Evolutionary conservation across 1,140 invertebrate species (phyloP).

Genomic region (Drosophila saltans): DNA sequence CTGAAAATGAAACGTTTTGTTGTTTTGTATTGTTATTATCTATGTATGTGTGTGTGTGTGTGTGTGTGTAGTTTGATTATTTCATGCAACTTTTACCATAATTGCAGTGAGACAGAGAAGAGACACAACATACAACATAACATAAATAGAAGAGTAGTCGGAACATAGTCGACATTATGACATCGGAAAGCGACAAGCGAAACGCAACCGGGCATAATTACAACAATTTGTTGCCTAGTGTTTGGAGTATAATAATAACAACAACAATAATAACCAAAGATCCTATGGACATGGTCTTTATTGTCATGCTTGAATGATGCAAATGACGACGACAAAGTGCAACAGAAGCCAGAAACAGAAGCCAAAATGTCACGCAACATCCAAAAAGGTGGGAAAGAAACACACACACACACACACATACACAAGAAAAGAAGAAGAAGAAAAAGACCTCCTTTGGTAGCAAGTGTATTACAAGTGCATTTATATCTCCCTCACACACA

Average conservation of each 20-base stretch:
- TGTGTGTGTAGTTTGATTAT: slow-evolving; percentile 28
- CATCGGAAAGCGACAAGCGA: slow-evolving; percentile 79
- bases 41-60: slow-evolving; percentile 33
- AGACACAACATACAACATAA: slow-evolving; percentile 19
- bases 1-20: slow-evolving; percentile 75
- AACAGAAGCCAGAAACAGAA: slow-evolving; percentile 14
- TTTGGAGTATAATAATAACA: slow-evolving; percentile 69
- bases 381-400: slow-evolving; percentile 63
- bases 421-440: neutral
- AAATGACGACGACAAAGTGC: slow-evolving; percentile 19
- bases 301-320: slow-evolving; percentile 80
- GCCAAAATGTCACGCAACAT: slow-evolving; percentile 62
- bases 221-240: slow-evolving; percentile 80
- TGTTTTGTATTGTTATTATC: slow-evolving; percentile 34
- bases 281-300: slow-evolving; percentile 57
- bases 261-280: slow-evolving; percentile 31
- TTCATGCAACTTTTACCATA: slow-evolving; percentile 81
- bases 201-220: slow-evolving; percentile 79
- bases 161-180: slow-evolving; percentile 60
- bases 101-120: slow-evolving; percentile 54
- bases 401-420: slow-evolving; percentile 8
- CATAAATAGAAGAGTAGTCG: slow-evolving; percentile 17
- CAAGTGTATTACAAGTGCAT: too few species aligned
- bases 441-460: neutral
- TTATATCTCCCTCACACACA: too few species aligned